Conservation (phyloP, 2,888 invertebrate species). For the Drosophila yooni region DNA sequence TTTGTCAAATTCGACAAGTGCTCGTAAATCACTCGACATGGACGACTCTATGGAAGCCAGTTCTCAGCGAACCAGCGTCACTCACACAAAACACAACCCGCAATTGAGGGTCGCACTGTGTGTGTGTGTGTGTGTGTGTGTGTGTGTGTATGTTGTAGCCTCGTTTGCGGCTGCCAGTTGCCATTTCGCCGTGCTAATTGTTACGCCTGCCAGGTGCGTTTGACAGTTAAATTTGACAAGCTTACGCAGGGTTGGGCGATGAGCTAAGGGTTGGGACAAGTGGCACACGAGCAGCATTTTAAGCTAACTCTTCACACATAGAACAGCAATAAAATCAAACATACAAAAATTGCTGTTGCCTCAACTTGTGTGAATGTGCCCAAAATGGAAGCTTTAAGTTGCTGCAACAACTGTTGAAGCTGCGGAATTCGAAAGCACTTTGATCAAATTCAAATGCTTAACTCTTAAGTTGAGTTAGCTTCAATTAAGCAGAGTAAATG, state of each 20-base stretch:
- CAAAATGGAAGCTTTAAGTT: slow-evolving; percentile 17
- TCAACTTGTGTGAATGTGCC: slow-evolving; percentile 5
- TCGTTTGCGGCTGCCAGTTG: slow-evolving; percentile 58
- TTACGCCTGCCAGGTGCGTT: slow-evolving; percentile 77
- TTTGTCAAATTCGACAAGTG: slow-evolving; percentile 74
- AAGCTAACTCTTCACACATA: slow-evolving; percentile 14
- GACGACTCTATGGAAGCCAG: slow-evolving; percentile 12
- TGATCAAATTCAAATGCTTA: neutral
- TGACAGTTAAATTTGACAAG: slow-evolving; percentile 80
- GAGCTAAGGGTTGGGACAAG: too few relatives aligned
- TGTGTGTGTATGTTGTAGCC: slow-evolving; percentile 16
- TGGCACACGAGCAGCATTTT: neutral
- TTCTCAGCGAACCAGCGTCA: slow-evolving; percentile 26
- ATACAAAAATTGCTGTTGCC: slow-evolving; percentile 9
- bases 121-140: slow-evolving; percentile 4
- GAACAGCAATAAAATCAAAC: slow-evolving; percentile 21
- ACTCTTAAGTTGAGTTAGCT: neutral
- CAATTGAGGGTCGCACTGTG: slow-evolving; percentile 4
- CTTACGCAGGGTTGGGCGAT: slow-evolving; percentile 43
- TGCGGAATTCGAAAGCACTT: neutral
- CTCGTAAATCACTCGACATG: slow-evolving; percentile 68
- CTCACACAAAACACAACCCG: slow-evolving; percentile 11
- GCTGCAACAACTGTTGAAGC: neutral
- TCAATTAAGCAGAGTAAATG: neutral
- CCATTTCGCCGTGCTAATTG: slow-evolving; percentile 72